phyloP scores from a whole-genome alignment of 2,888 invertebrate genomes.

The Orthonychiurus folsomi region DNA sequence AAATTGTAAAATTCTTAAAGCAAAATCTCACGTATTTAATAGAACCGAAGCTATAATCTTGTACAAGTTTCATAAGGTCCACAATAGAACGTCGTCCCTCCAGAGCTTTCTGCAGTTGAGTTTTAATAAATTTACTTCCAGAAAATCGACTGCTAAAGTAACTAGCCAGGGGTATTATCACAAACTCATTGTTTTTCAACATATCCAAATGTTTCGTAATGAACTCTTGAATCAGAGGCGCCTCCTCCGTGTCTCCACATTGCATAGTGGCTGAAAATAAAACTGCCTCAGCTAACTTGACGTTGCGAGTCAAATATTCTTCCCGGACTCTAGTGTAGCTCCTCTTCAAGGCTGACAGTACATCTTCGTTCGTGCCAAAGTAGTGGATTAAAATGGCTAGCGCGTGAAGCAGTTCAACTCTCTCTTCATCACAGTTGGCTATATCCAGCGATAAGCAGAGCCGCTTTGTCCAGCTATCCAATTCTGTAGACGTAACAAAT shows the following conservation, averaged over 20 bases:
- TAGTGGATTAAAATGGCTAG: conserved; percentile 26
- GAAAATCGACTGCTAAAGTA: neutral
- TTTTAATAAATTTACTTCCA: neutral
- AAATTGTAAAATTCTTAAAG: too few species aligned
- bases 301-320: conserved; percentile 10
- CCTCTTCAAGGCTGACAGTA: conserved; percentile 11
- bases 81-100: neutral
- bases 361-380: conserved; percentile 17
- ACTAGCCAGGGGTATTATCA: neutral
- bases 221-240: conserved; percentile 21
- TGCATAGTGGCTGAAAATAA: conserved; percentile 23
- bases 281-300: conserved; percentile 32
- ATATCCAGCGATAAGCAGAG: conserved; percentile 19
- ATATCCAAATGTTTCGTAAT: conserved; percentile 17
- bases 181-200: neutral
- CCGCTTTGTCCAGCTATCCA: conserved; percentile 21
- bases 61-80: neutral
- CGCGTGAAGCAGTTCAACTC: conserved; percentile 29
- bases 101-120: neutral
- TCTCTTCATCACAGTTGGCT: conserved; percentile 25
- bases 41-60: neutral
- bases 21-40: neutral
- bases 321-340: conserved; percentile 16
- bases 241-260: conserved; percentile 9
- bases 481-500: conserved; percentile 18